Base-by-base conservation (phyloP, 2,113 vertebrate species). In the Pteruthius melanotis region DNA sequence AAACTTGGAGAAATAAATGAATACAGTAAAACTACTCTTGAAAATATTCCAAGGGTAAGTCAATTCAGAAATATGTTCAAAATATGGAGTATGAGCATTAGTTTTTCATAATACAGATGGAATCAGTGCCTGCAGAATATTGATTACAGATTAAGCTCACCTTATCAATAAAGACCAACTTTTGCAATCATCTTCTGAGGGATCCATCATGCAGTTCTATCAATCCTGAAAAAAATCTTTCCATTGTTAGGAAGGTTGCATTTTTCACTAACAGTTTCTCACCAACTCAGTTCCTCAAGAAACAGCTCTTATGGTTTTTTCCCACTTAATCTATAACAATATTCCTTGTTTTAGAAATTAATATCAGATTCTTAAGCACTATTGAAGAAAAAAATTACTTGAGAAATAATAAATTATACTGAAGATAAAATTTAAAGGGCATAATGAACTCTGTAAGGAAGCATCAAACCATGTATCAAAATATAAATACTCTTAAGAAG, bases 41-140 rank as follows among this genome's bases (percentile, higher is more conserved):
- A 85, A 94, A 94, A 92, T 88, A 95, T 88, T 95, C 68, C 87
- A 91, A 83, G 54, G 35, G 42, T 42, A 91, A 93, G 39, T 42
- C 50, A 77, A 37, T 74, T 93, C 82, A 70, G 63, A 96, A 94
- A 74, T 91, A 80, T 66, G 42, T 60, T 93, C 50, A 74, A 95
- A 96, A 91, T 92, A 69, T 47, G 60, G 82, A 91, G 66, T 52
- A 59, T 77, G 82, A 93, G 54, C 1, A 1, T 35, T 65, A 45
- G 20, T 66, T 86, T 94, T 94, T 75, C 21, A 2, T 81, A 88
- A 77, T 86, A 86, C 52, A 92, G 59, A 94, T 90, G 47, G 66
- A 93, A 83, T 95, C 71, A 66, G 64, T 88, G 52, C 59, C 35
- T 28, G 33, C 1, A 2, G 66, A 91, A 76, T 95, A 91, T 80